Evolutionary conservation across 2,797 vertebrate species (phyloP), one percentile per base, ranked within the genome.

Genomic region (Hafferia zeledoni): DNA sequence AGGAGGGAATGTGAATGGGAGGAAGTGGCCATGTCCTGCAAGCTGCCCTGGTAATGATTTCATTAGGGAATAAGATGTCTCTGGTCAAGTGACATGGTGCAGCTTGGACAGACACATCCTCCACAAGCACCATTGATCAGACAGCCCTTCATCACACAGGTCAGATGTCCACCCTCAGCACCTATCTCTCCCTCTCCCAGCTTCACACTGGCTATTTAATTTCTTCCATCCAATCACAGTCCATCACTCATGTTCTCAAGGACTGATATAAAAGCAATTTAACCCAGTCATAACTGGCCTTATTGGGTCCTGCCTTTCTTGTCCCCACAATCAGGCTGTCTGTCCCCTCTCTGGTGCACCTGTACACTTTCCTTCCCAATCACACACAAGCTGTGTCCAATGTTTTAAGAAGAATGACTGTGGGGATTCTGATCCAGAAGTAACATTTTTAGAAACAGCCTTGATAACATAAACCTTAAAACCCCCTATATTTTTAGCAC

Each of bases 281-380:
- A 71, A 83, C 3, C 17, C 39, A 43, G 28, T 8, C 2, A 2
- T 11, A 33, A 33, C 10, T 60, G 28, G 27, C 7, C 37, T 85
- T 70, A 28, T 28, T 80, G 75, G 5, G 25, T 67, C 31, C 49
- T 56, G 41, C 41, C 56, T 13, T 71, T 74, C 43, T 30, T 46
- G 17, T 49, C 52, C 63, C 52, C 33, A 14, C 0, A 6, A 60
- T 60, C 60, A 56, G 2, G 5, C 0, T 0, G 49, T 10, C 47
- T 80, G 60, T 67, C 14, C 19, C 35, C 23, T 27, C 31, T n/a
- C 52, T 76, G 12, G 18, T 35, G 25, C 30, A 9, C 20, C 56
- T 68, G 17, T 2, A 63, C 6, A 7, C 23, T 82, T 46, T 41
- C 16, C 39, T 83, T 31, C 23, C 27, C 53, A 49, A 13, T 83